Conservation (phyloP, 2,888 invertebrate genomes). For the Nasonia oneida region DNA sequence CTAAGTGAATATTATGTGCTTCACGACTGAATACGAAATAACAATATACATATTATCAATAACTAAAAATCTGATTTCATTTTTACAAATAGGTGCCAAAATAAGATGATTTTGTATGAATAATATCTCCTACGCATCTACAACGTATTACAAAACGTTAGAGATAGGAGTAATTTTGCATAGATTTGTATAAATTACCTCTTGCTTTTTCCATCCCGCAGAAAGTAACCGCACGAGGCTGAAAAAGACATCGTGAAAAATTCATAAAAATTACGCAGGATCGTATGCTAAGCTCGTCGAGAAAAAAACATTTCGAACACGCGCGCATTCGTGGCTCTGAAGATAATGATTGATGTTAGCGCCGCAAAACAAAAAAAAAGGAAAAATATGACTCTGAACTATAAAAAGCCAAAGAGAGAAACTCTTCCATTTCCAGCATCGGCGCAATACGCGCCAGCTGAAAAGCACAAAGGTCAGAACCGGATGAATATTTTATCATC, state of each 20-base stretch:
- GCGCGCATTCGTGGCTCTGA: background rate
- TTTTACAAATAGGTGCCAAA: background rate
- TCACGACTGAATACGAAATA: background rate
- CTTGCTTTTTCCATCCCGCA: background rate
- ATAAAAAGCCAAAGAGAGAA: slow-evolving; percentile 15
- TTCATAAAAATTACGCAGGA: background rate
- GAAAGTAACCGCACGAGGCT: background rate
- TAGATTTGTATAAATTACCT: background rate
- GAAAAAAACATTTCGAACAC: background rate
- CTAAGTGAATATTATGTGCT: too few relatives aligned
- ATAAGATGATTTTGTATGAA: background rate
- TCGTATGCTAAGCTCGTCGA: background rate
- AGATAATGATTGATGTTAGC: slow-evolving; percentile 38
- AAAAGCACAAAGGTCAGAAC: slow-evolving; percentile 25
- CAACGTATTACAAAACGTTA: background rate
- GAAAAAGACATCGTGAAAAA: background rate
- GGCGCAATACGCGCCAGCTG: background rate
- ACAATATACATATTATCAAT: slow-evolving; percentile 15
- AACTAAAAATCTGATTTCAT: slow-evolving; percentile 10
- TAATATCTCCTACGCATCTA: background rate
- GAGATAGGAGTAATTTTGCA: background rate
- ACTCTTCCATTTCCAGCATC: slow-evolving; percentile 23
- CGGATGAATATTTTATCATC: slow-evolving; percentile 55
- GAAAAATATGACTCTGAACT: slow-evolving; percentile 7
- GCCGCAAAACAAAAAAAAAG: background rate